These are phyloP conservation scores for Oncorhynchus gorbuscha DNA, from an alignment of 2,113 vertebrate species.

Conservation along the genomic window DNA sequence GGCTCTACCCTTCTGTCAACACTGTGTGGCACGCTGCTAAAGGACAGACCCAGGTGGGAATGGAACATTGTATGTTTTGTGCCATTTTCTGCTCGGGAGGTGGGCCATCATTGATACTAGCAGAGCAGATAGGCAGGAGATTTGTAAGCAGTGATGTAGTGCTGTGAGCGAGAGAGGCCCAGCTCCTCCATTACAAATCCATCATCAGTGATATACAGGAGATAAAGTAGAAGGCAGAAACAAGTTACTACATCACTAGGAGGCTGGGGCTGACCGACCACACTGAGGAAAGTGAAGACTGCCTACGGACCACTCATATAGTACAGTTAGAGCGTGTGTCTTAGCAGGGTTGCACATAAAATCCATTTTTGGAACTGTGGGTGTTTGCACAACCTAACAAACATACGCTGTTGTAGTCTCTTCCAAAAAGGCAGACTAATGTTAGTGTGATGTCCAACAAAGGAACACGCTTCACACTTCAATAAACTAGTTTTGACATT, in stretches of 20 bases:
- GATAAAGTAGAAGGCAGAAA: conserved; percentile 59
- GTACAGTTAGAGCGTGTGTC: neutral
- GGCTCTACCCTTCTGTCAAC: conserved; percentile 20
- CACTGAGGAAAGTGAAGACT: conserved; percentile 59
- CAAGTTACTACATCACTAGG: conserved; percentile 51
- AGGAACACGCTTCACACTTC: too few species aligned
- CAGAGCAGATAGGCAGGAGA: conserved; percentile 63
- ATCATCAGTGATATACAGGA: conserved; percentile 54
- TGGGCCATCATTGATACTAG: conserved; percentile 65
- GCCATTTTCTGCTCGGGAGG: conserved; percentile 43
- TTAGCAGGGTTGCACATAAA: too few species aligned
- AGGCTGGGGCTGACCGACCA: conserved; percentile 45
- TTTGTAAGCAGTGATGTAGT: conserved; percentile 64
- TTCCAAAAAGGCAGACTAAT: too few species aligned
- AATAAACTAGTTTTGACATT: too few species aligned
- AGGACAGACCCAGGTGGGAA: conserved; percentile 71
- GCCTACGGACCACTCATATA: conserved; percentile 42
- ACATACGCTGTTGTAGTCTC: too few species aligned
- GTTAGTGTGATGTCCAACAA: too few species aligned
- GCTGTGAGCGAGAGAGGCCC: conserved; percentile 45
- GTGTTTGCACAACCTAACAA: too few species aligned
- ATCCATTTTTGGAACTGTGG: too few species aligned
- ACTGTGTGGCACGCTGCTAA: conserved; percentile 42
- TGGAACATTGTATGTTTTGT: conserved; percentile 61
- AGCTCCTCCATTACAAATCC: conserved; percentile 46